Base-by-base conservation (phyloP, 1,140 invertebrate genomes). In the Diuraphis noxia region DNA sequence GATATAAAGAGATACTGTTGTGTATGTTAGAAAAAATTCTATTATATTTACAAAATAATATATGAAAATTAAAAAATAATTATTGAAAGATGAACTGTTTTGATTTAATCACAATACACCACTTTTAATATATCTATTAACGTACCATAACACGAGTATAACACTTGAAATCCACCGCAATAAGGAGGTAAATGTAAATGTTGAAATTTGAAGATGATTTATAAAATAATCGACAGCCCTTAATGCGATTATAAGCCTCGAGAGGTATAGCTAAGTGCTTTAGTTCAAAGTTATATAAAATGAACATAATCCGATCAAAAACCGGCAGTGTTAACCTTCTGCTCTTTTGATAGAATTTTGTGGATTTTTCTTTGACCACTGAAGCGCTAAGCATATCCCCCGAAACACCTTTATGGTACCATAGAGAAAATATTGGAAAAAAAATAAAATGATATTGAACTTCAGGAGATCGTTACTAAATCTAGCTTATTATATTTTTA, bases 271-370 rank as follows among this genome's bases (percentile, higher is more conserved):
- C 6, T 52, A 56, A 87, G 49, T 87, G 34, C 36, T 88, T n/a
- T 56, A 56, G 85, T 30, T 88, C 86, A 40, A 88, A 56, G 86
- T 88, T 88, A 40, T 52, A 88, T 25, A 38, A 63, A 56, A 63
- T 56, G 25, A 56, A 88, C 86, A 38, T 63, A 88, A 88, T 88
- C 30, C 86, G 34, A 88, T 63, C 25, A 88, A 88, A 56, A 56
- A 19, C 86, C 36, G 36, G 25, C 8, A 52, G 34, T 52, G 8
- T 86, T 88, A 88, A 63, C 49, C 36, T 63, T 87, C 56, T 30
- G 49, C 34, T 56, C 46, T 87, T 56, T 63, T 63, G 23, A 38
- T 17, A 88, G 25, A 88, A 63, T 38, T 40, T 38, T 9, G 49
- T n/a, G 36, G 49, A 88, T 88, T 40, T 56, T 63, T 88, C 36